These are phyloP conservation scores for Coreoperca whiteheadi DNA, from an alignment of 2,113 vertebrate species.

Conservation along the genomic window DNA sequence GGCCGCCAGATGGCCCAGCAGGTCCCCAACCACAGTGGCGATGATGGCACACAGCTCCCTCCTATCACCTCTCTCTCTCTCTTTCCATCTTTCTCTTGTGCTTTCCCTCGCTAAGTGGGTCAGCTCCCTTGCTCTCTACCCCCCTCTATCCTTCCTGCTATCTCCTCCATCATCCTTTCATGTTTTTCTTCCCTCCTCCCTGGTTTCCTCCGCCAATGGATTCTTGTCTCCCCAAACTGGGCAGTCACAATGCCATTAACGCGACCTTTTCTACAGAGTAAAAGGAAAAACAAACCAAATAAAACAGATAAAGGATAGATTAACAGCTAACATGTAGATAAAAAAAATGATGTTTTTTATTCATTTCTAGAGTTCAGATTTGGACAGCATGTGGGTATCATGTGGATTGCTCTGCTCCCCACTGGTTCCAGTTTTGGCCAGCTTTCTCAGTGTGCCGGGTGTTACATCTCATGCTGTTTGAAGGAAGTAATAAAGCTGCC, in stretches of 20 bases:
- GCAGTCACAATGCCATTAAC: background rate
- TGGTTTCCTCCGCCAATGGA: background rate
- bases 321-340: background rate
- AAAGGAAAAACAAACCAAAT: background rate
- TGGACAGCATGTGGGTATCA: conserved; percentile 18
- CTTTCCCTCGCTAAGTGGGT: conserved; percentile 70
- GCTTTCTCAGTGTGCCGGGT: conserved; percentile 6
- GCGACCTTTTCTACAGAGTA: background rate
- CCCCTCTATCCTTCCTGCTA: conserved; percentile 37
- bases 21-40: conserved; percentile 69
- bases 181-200: conserved; percentile 11
- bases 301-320: background rate
- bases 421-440: conserved; percentile 43
- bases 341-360: background rate
- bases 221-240: conserved; percentile 13
- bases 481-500: conserved; percentile 59
- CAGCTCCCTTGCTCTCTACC: conserved; percentile 61
- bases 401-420: conserved; percentile 25
- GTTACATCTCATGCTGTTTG: conserved; percentile 53
- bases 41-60: conserved; percentile 61
- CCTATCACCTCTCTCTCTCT: conserved; percentile 54
- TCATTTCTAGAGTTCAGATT: conserved; percentile 16
- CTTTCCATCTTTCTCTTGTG: conserved; percentile 23
- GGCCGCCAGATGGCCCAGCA: conserved; percentile 82
- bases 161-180: conserved; percentile 59